phyloP scores from a whole-genome alignment of 92 coral and sea anemone species.

The Pocillopora meandrina region DNA sequence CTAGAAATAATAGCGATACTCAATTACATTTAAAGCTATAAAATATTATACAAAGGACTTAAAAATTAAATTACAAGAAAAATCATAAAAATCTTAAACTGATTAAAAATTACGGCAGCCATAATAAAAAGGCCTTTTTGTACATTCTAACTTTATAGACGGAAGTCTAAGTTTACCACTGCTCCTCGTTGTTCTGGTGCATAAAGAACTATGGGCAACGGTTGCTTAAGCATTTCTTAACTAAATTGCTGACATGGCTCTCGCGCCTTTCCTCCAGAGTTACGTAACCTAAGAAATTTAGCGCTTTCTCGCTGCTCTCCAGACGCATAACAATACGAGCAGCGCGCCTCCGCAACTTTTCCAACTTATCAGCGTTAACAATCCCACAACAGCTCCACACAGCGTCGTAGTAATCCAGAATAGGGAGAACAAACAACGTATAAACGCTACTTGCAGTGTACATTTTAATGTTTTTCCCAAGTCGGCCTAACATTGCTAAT shows the following conservation, averaged over 20 bases:
- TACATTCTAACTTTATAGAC: not conserved
- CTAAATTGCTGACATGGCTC: not conserved
- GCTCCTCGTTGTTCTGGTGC: not conserved
- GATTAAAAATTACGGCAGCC: not conserved
- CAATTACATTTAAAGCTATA: not conserved
- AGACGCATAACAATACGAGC: not conserved
- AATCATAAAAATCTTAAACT: not conserved
- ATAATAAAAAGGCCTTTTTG: not conserved
- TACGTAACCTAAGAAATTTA: conserved; percentile 2
- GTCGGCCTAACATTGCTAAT: not conserved
- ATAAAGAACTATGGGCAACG: not conserved
- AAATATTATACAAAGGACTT: not conserved
- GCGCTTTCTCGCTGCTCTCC: not conserved
- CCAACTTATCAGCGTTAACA: conserved; percentile 3
- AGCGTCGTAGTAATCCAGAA: not conserved
- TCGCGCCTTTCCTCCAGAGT: not conserved
- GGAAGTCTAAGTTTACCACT: not conserved
- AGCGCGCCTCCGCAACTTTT: conserved; percentile 9
- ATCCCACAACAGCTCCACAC: conserved; percentile 15
- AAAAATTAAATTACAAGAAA: not conserved
- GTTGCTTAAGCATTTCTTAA: not conserved
- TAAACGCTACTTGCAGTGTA: not conserved
- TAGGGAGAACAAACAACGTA: not conserved
- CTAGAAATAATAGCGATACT: not conserved
- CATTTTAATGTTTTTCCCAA: not conserved